Percentiles rank a stretch among this genome's conserved stretches.
These are phyloP conservation scores for Coelogynopora nodosa DNA, from an alignment of 2,888 invertebrate species.

Conservation along the genomic window DNA sequence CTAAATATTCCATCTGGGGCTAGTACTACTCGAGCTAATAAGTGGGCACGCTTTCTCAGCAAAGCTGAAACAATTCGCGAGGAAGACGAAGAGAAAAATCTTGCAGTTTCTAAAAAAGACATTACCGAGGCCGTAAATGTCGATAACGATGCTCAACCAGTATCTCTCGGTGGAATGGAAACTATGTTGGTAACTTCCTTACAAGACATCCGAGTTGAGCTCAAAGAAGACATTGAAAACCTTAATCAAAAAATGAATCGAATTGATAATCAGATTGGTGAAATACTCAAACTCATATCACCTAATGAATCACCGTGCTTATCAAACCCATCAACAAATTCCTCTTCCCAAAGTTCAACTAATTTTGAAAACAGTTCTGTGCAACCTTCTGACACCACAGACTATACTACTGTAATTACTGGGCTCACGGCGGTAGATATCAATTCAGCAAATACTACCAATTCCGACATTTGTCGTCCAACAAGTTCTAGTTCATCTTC, in stretches of 20 bases:
- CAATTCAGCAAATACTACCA: neutral
- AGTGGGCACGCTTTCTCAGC: conserved; percentile 31
- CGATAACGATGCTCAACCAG: neutral
- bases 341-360: neutral
- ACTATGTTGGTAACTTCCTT: conserved; percentile 3
- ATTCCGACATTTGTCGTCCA: neutral
- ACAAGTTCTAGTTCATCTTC: neutral
- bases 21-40: neutral
- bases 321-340: neutral
- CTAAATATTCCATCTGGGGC: neutral
- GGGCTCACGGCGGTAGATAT: neutral
- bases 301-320: neutral
- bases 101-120: neutral
- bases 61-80: conserved; percentile 11
- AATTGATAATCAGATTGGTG: conserved; percentile 38
- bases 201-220: conserved; percentile 35
- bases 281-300: conserved; percentile 37
- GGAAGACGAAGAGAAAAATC: conserved; percentile 13
- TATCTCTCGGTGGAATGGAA: neutral
- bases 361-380: neutral
- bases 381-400: neutral
- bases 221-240: neutral
- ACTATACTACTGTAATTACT: neutral
- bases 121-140: neutral
- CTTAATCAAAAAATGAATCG: conserved; percentile 35